phyloP scores from a whole-genome alignment of 2,113 vertebrate species.

The Carettochelys insculpta region DNA sequence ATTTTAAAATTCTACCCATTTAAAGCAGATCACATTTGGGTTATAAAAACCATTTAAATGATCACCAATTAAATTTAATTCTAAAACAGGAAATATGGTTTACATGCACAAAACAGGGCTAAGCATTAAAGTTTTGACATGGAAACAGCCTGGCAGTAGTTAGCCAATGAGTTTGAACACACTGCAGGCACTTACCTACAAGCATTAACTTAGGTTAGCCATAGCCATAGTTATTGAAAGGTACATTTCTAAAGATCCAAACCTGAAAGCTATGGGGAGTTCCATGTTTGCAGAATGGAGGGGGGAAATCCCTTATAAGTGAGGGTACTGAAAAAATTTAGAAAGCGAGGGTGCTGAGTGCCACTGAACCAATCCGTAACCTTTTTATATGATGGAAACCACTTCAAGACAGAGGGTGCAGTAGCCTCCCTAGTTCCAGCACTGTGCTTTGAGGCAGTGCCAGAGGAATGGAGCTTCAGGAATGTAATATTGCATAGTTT shows the following conservation, averaged over 20 bases:
- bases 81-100: neutral
- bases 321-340: too few relatives aligned
- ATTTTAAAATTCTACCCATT: neutral
- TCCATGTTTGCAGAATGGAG: neutral
- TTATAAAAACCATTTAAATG: neutral
- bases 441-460: neutral
- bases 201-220: neutral
- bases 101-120: neutral
- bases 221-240: neutral
- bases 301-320: accelerated
- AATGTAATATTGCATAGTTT: neutral
- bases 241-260: neutral
- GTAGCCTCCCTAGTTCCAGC: too few relatives aligned
- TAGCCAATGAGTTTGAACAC: neutral
- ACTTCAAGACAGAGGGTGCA: too few relatives aligned
- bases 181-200: neutral
- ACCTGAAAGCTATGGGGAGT: neutral
- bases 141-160: neutral
- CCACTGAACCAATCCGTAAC: too few relatives aligned
- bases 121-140: neutral
- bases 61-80: neutral
- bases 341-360: too few relatives aligned
- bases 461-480: neutral
- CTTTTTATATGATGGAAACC: too few relatives aligned
- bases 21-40: neutral